These are phyloP conservation scores for Hoplodrina blanda DNA, from an alignment of 2,888 invertebrate species.

Conservation along the genomic window DNA sequence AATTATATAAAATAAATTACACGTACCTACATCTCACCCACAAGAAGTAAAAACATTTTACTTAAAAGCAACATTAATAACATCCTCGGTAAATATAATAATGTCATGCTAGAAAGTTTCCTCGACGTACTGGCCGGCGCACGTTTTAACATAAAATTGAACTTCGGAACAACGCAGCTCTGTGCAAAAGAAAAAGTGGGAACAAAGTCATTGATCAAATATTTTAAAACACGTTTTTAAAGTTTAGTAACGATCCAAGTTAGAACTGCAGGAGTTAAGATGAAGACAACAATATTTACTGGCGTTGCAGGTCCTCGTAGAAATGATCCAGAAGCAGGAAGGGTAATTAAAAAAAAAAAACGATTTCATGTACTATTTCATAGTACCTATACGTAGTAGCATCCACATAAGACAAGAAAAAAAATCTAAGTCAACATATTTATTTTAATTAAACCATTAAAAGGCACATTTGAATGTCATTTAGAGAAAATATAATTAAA, in stretches of 20 bases:
- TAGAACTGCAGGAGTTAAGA: slow-evolving; percentile 45
- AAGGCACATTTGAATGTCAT: too few relatives aligned
- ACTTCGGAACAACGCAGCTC: slow-evolving; percentile 44
- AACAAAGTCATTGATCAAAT: slow-evolving; percentile 60
- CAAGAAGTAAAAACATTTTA: slow-evolving; percentile 10
- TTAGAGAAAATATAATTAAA: too few relatives aligned
- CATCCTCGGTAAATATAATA: slow-evolving; percentile 38
- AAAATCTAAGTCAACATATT: too few relatives aligned
- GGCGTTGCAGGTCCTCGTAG: not conserved
- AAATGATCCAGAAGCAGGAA: not conserved
- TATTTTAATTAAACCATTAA: too few relatives aligned
- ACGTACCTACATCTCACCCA: not conserved
- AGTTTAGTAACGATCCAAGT: slow-evolving; percentile 54
- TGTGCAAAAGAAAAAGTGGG: slow-evolving; percentile 43
- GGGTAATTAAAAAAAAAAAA: too few relatives aligned
- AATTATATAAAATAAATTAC: slow-evolving; percentile 1
- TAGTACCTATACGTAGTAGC: too few relatives aligned
- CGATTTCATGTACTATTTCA: too few relatives aligned
- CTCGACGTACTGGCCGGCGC: slow-evolving; percentile 37
- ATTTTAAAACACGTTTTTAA: slow-evolving; percentile 58
- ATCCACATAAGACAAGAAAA: too few relatives aligned
- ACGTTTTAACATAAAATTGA: slow-evolving; percentile 56
- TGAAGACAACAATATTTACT: slow-evolving; percentile 37
- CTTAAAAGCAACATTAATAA: slow-evolving; percentile 50
- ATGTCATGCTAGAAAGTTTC: slow-evolving; percentile 38